Base-by-base conservation (phyloP, 2,113 vertebrate species). In the Ploceus nigricollis region DNA sequence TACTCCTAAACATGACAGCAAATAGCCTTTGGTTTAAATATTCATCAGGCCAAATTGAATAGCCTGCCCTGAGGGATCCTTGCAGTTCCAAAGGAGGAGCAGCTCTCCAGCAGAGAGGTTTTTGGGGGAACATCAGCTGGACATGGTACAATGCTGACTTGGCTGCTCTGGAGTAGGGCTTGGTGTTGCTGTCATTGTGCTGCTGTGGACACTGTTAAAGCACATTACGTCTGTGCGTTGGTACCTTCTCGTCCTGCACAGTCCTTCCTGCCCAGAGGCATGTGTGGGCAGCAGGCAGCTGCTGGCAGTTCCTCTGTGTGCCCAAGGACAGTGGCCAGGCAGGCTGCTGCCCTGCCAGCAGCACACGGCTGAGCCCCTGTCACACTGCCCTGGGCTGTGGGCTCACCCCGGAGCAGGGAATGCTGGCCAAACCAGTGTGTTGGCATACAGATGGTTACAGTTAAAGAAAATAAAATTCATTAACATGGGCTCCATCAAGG, bases 141-240 rank as follows among this genome's bases (percentile, higher is more conserved):
- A 16, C 40, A 50, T 0, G 1, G 57, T 15, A 22, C 0, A 0
- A 19, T 2, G 18, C 20, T 64, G 25, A 64, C 0, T 2, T 25
- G 47, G 12, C 76, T 80, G 80, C 76, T 64, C 66, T 60, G 61
- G 35, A 42, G 24, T 1, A 42, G 47, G 42, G 35, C 39, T 75
- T 0, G 5, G 12, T 30, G 25, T 10, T 56, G 45, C 37, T 10
- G 2, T 24, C 44, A 6, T 23, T 2, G 2, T 22, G 33, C 33
- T 89, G 14, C 27, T 6, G 15, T 3, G 48, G 56, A 13, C 57
- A 42, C 23, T 3, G 1, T 4, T 14, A 22, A 5, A 11, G 42
- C 50, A 60, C 54, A 48, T 42, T 1, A 13, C 64, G 60, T 50
- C 56, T 58, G 47, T 28, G 65, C n/a, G 1, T 10, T 11, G n/a